Base-by-base conservation (phyloP, 1,140 invertebrate genomes). In the Neoseiulus cucumeris region DNA sequence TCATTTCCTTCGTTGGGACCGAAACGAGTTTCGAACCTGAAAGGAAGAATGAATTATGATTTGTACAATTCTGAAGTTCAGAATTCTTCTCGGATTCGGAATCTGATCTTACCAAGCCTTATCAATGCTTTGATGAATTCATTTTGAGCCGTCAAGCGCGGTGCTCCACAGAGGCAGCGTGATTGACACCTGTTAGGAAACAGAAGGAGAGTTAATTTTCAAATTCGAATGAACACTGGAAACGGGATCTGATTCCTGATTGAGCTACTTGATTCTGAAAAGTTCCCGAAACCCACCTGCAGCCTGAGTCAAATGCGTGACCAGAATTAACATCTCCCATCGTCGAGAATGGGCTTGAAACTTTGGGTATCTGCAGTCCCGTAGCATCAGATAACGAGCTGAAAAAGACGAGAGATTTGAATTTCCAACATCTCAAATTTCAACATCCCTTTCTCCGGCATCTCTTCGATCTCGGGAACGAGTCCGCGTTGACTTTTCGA, bases 241-340 rank as follows among this genome's bases (percentile, higher is more conserved):
- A n/a, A n/a, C n/a, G n/a, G n/a, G n/a, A n/a, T n/a, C n/a, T n/a
- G n/a, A n/a, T n/a, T n/a, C n/a, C n/a, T n/a, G n/a, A 72, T 81
- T 80, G 74, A 82, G 80, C n/a, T n/a, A n/a, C n/a, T n/a, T n/a
- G n/a, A n/a, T n/a, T n/a, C n/a, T n/a, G n/a, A n/a, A n/a, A n/a
- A n/a, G n/a, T n/a, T n/a, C n/a, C n/a, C n/a, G n/a, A n/a, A 39
- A 85, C 85, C 69, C 82, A 25, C 66, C 18, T 29, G 79, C 94
- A 98, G 66, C 92, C 91, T 76, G 89, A 95, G 76, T 97, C 91
- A 78, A 97, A 98, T 28, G 91, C 92, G 71, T 87, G 82, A 41
- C 92, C 94, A 44, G 91, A 91, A 65, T 85, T 84, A 65, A 97
- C 75, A 79, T 98, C 92, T 42, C 93, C 93, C 17, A 93, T 78